Evolutionary conservation across 2,797 vertebrate genomes (phyloP).

Genomic region (Lophius americanus): DNA sequence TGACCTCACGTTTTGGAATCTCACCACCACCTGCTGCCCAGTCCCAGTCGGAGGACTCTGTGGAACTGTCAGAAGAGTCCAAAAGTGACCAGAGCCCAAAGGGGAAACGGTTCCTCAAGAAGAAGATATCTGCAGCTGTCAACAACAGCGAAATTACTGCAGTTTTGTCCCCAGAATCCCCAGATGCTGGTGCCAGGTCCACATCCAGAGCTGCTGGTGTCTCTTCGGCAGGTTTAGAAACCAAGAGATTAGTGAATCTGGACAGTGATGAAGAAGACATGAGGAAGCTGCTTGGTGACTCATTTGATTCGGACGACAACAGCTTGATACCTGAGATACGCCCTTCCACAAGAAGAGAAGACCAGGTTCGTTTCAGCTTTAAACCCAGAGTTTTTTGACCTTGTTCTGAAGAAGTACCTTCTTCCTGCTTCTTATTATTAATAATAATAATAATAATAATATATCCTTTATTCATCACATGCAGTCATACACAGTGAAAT

Average conservation of each 20-base stretch:
- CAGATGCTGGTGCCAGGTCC: not conserved
- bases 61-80: slow-evolving; percentile 37
- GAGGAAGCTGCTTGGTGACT: slow-evolving; percentile 71
- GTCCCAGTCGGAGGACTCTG: slow-evolving; percentile 8
- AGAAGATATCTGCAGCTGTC: slow-evolving; percentile 1
- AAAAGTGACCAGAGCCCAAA: slow-evolving; percentile 24
- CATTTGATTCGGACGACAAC: slow-evolving; percentile 60
- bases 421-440: too few relatives aligned
- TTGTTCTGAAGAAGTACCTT: too few relatives aligned
- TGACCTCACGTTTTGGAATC: not conserved
- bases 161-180: not conserved
- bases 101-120: slow-evolving; percentile 78
- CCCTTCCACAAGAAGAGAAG: slow-evolving; percentile 10
- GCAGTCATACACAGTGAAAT: too few relatives aligned
- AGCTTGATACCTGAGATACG: slow-evolving; percentile 2
- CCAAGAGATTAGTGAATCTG: slow-evolving; percentile 36
- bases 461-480: too few relatives aligned
- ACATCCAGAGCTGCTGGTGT: slow-evolving; percentile 15
- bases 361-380: slow-evolving; percentile 45
- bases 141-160: not conserved
- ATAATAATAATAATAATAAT: too few relatives aligned
- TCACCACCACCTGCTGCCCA: not conserved
- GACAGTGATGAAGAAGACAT: slow-evolving; percentile 85
- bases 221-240: not conserved
- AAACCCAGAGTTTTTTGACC: too few relatives aligned